These are phyloP conservation scores for Noctilio leporinus DNA, from an alignment of 2,113 vertebrate species.

Conservation along the genomic window DNA sequence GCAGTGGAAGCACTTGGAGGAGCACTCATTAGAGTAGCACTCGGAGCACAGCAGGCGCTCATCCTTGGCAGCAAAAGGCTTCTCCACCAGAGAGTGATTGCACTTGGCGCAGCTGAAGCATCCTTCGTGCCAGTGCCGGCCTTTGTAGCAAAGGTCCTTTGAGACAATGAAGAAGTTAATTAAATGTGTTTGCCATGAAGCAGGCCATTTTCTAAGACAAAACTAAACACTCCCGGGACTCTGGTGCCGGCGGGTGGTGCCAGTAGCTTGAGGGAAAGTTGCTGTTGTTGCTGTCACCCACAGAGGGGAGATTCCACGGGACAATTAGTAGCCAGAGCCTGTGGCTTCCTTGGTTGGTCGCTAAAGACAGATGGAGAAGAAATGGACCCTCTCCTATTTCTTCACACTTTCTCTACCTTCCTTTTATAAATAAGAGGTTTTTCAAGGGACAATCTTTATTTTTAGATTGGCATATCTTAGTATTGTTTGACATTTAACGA, in stretches of 20 bases:
- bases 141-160: slow-evolving; percentile 85
- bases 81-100: slow-evolving; percentile 79
- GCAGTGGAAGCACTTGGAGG: slow-evolving; percentile 85
- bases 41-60: slow-evolving; percentile 81
- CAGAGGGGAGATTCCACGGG: not conserved
- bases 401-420: not conserved
- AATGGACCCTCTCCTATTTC: not conserved
- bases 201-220: not conserved
- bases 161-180: slow-evolving; percentile 65
- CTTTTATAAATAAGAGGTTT: not conserved
- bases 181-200: not conserved
- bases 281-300: not conserved
- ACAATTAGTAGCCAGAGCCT: not conserved
- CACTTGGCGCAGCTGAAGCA: slow-evolving; percentile 85
- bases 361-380: not conserved
- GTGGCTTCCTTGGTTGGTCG: not conserved
- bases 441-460: not conserved
- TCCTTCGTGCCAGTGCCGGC: slow-evolving; percentile 81
- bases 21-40: slow-evolving; percentile 84
- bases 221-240: not conserved
- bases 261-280: not conserved
- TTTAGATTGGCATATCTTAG: not conserved
- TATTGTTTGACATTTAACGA: not conserved
- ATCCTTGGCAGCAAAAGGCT: slow-evolving; percentile 84
- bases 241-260: not conserved